These are phyloP conservation scores for Chionomys nivalis DNA, from an alignment of 2,113 vertebrate species.

Conservation along the genomic window DNA sequence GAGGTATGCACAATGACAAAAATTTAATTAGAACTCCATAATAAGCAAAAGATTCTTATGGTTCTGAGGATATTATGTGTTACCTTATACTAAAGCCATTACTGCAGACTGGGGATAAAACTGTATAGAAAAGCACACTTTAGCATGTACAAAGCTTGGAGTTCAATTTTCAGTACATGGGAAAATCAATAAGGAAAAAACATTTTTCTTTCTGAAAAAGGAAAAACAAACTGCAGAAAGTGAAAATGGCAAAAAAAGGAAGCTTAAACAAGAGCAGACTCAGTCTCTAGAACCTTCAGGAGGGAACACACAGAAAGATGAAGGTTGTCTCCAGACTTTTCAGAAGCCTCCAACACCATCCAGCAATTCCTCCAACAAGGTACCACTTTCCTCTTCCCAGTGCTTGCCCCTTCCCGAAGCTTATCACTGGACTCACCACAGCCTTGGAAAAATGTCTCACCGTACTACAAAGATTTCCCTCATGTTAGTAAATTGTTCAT, in stretches of 20 bases:
- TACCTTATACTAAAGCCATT: neutral
- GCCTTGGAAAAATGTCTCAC: neutral
- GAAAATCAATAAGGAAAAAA: neutral
- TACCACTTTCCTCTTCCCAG: neutral
- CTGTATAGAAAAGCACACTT: neutral
- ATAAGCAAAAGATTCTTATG: neutral
- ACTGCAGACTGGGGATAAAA: neutral
- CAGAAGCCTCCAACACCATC: neutral
- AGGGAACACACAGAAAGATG: rapidly evolving
- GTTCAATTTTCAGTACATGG: neutral
- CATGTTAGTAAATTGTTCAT: neutral
- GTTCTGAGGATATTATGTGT: neutral
- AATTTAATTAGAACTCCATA: neutral
- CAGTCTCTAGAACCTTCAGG: neutral
- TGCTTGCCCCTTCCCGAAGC: rapidly evolving
- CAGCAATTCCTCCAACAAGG: neutral
- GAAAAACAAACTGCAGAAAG: neutral
- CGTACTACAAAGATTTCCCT: no score
- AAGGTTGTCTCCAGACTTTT: neutral
- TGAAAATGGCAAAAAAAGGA: neutral
- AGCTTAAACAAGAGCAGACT: neutral
- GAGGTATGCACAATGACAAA: neutral
- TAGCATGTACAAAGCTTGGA: neutral
- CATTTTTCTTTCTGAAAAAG: neutral
- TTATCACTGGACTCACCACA: neutral